These are phyloP conservation scores for Erebia palarica DNA, from an alignment of 2,888 invertebrate species.

Conservation along the genomic window DNA sequence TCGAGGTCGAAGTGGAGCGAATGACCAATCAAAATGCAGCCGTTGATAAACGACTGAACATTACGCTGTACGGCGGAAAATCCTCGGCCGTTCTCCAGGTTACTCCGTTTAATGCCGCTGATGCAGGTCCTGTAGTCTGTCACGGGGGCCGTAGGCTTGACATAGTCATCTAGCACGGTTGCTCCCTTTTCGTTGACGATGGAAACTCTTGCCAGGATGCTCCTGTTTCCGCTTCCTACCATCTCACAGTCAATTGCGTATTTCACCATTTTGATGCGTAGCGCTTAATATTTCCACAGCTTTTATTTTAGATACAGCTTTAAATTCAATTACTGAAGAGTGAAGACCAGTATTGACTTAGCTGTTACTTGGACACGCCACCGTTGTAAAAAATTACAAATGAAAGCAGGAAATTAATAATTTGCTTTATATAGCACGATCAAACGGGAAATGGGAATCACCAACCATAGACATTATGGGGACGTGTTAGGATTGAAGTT, in stretches of 20 bases:
- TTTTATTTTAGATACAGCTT: no score
- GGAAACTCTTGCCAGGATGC: slow-evolving; percentile 36
- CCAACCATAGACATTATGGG: no score
- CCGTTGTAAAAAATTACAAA: no score
- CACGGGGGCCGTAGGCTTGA: slow-evolving; percentile 33
- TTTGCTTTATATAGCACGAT: no score
- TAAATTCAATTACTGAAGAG: no score
- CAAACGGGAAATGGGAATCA: no score
- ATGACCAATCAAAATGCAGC: slow-evolving; percentile 33
- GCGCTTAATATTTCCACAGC: no score
- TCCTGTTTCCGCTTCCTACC: slow-evolving; percentile 33
- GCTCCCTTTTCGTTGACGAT: slow-evolving; percentile 28
- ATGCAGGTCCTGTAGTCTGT: slow-evolving; percentile 33
- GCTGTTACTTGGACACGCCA: no score
- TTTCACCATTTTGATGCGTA: slow-evolving; percentile 8
- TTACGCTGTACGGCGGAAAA: slow-evolving; percentile 21
- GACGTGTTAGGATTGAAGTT: no score
- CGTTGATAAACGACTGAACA: slow-evolving; percentile 24
- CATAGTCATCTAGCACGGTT: slow-evolving; percentile 33
- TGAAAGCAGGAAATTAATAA: no score
- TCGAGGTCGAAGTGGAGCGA: slow-evolving; percentile 34
- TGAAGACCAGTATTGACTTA: no score
- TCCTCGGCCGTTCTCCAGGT: slow-evolving; percentile 24
- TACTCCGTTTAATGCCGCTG: slow-evolving; percentile 25
- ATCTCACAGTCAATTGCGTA: slow-evolving; percentile 40